phyloP scores from a whole-genome alignment of 2,888 invertebrate genomes.

The Sepiola atlantica region DNA sequence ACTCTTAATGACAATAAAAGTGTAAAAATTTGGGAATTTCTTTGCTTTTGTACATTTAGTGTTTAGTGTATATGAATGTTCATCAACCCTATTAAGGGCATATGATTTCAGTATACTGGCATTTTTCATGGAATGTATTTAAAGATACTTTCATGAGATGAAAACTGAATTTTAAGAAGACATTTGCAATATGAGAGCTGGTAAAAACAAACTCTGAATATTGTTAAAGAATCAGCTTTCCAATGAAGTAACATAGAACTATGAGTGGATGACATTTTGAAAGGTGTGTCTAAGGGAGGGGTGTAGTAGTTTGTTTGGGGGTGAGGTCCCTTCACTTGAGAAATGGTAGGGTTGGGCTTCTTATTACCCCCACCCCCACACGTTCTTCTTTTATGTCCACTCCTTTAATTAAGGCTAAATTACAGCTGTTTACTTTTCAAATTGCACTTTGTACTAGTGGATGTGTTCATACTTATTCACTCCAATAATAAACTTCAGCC shows the following conservation, averaged over 20 bases:
- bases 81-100: too few species aligned
- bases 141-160: too few species aligned
- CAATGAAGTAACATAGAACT: background rate
- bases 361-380: background rate
- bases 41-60: too few species aligned
- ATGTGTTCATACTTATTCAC: background rate
- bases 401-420: background rate
- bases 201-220: too few species aligned
- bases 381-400: background rate
- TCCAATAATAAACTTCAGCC: background rate
- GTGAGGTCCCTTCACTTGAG: background rate
- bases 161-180: too few species aligned
- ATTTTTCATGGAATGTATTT: too few species aligned
- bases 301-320: slow-evolving; percentile 32
- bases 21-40: too few species aligned
- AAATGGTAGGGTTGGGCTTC: background rate
- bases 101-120: too few species aligned
- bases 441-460: background rate
- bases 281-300: background rate
- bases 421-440: background rate
- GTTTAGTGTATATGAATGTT: too few species aligned
- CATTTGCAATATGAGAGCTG: too few species aligned
- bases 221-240: background rate
- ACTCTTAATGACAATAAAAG: too few species aligned
- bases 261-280: background rate